Base-by-base conservation (phyloP, 2,797 vertebrate genomes). In the Eptatretus atami region DNA sequence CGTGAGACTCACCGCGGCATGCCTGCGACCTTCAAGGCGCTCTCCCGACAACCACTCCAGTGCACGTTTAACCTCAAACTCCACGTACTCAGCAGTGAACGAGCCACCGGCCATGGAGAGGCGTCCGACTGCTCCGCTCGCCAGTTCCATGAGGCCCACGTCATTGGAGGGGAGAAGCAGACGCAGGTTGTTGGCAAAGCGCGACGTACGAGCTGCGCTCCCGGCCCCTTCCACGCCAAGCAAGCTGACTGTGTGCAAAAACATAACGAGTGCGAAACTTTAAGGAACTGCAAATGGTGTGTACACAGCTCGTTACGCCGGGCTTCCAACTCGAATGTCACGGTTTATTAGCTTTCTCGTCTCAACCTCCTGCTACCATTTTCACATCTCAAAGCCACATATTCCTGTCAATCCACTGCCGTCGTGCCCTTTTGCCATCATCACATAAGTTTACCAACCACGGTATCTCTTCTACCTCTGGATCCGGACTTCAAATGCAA, bases 41-140 rank as follows among this genome's bases (percentile, higher is more conserved):
- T 98, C 92, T 3, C 87, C 84, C 68, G 87, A 87, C 68, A 98
- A 74, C 90, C 92, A 98, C 66, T 98, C 92, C 74, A 98, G 75
- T 52, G 92, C 92, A 71, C 90, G 79, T 71, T 96, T 98, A 73
- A 98, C 90, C 68, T 96, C 90, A 70, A 96, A 98, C 74, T 98
- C 90, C 72, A 98, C 90, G 15, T 98, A 98, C 66, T 96, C 92
- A 0, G 92, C 90, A 0, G 92, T 98, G 67, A 94, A 96, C 64
- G 85, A 95, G 73, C 94, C 92, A 15, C 92, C 92, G 1, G 90
- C 87, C 86, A 95, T 93, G 0, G 92, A 92, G 2, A 98, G 77
- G 66, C 90, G 77, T 11, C 92, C 92, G 2, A 98, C 94, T 65
- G 90, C 92, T 73, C 95, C 15, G 55, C 55, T 60, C 55, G 24